A percentile compares a stretch with the other conserved stretches of the same genome.
These are phyloP conservation scores for Ashinkailepas kermadecensis DNA, from an alignment of 2,888 invertebrate species.

Conservation along the genomic window DNA sequence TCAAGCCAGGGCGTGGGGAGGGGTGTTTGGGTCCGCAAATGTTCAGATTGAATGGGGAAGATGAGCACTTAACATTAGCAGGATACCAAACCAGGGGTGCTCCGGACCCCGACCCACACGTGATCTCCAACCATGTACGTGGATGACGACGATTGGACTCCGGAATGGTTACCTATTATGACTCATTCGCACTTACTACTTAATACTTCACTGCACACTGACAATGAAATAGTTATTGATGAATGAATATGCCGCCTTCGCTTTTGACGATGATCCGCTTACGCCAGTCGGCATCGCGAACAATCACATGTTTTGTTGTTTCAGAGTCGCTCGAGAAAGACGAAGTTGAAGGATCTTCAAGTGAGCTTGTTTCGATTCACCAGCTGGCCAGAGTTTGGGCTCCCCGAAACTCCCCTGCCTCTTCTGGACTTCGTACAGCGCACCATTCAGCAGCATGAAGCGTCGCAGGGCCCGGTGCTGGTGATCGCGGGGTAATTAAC, in stretches of 20 bases:
- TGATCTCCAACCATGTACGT: background rate
- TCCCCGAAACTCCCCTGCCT: slow-evolving; percentile 85
- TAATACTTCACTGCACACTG: background rate
- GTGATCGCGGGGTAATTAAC: background rate
- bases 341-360: slow-evolving; percentile 31
- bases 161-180: background rate
- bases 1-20: too few relatives aligned
- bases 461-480: background rate
- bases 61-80: too few relatives aligned
- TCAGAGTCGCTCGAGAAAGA: background rate
- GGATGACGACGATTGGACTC: background rate
- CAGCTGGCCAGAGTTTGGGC: slow-evolving; percentile 97
- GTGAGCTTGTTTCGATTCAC: slow-evolving; percentile 92
- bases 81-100: too few relatives aligned
- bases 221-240: too few relatives aligned
- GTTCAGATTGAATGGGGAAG: too few relatives aligned
- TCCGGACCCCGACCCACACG: too few relatives aligned
- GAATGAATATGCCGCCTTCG: too few relatives aligned
- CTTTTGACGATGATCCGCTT: too few relatives aligned
- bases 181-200: background rate
- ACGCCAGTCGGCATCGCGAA: too few relatives aligned
- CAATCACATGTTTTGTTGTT: background rate
- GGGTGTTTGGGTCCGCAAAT: too few relatives aligned
- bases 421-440: slow-evolving; percentile 77
- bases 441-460: background rate